Percentiles rank a stretch among this genome's conserved stretches.
These are phyloP conservation scores for Rhabdomys pumilio DNA, from an alignment of 2,797 vertebrate genomes.

Conservation along the genomic window DNA sequence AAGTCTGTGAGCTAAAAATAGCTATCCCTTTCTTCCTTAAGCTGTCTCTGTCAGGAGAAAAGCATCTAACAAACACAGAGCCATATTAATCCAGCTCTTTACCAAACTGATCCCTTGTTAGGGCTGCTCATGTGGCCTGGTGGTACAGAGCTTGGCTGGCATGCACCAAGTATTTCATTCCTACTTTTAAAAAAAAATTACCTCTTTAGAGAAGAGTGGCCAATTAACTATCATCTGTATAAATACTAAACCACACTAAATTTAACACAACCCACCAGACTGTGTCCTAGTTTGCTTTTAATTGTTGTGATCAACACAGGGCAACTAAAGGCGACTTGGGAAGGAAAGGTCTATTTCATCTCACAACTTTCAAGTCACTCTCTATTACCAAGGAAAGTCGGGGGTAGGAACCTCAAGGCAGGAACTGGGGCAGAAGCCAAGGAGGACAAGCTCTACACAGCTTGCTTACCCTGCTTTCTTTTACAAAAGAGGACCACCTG, in stretches of 20 bases:
- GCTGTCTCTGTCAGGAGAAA: not conserved
- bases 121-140: no score
- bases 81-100: not conserved
- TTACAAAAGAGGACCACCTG: not conserved
- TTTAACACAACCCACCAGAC: not conserved
- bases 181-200: not conserved
- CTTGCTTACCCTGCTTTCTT: not conserved
- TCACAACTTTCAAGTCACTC: not conserved
- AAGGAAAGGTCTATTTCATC: not conserved
- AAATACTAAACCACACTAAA: slow-evolving; percentile 2
- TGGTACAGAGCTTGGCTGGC: not conserved
- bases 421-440: not conserved
- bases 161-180: not conserved
- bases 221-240: not conserved
- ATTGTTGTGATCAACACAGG: not conserved
- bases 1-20: not conserved
- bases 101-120: slow-evolving; percentile 1
- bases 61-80: not conserved
- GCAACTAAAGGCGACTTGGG: not conserved
- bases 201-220: not conserved
- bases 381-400: not conserved
- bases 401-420: not conserved
- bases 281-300: not conserved
- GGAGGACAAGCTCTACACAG: not conserved
- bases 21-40: not conserved